Evolutionary conservation across 2,888 invertebrate genomes (phyloP).

Genomic region (Barypeithes pellucidus): DNA sequence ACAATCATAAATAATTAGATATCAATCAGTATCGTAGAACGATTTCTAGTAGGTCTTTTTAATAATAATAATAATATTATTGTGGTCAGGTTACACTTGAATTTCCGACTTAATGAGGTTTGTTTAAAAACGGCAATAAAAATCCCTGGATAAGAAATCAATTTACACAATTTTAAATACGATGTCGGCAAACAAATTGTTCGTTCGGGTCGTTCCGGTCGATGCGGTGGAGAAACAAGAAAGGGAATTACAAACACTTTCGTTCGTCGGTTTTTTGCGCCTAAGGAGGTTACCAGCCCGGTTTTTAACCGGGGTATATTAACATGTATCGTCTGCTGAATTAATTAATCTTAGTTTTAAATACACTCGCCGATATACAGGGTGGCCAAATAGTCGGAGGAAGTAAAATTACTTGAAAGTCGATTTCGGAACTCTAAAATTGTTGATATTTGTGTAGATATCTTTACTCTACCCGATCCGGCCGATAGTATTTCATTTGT

Average conservation of each 20-base stretch:
- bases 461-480: too few relatives aligned
- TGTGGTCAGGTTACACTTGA: too few relatives aligned
- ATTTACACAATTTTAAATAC: conserved; percentile 9
- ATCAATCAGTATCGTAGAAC: too few relatives aligned
- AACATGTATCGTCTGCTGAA: conserved; percentile 25
- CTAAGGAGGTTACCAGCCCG: conserved; percentile 20
- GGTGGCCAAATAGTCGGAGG: neutral
- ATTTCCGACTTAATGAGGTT: conserved; percentile 1
- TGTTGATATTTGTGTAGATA: too few relatives aligned
- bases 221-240: conserved; percentile 21
- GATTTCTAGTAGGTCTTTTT: too few relatives aligned
- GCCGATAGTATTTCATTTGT: too few relatives aligned
- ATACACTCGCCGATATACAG: conserved; percentile 5
- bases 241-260: conserved; percentile 26
- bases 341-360: conserved; percentile 25
- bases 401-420: neutral
- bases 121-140: conserved; percentile 2
- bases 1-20: too few relatives aligned
- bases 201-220: conserved; percentile 13
- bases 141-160: conserved; percentile 10
- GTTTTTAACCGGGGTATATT: conserved; percentile 23
- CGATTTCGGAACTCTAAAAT: too few relatives aligned
- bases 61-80: too few relatives aligned
- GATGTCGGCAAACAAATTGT: conserved; percentile 5
- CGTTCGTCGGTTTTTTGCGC: conserved; percentile 20